Evolutionary conservation across 2,797 vertebrate species (phyloP).

Genomic region (Vipera ursinii): DNA sequence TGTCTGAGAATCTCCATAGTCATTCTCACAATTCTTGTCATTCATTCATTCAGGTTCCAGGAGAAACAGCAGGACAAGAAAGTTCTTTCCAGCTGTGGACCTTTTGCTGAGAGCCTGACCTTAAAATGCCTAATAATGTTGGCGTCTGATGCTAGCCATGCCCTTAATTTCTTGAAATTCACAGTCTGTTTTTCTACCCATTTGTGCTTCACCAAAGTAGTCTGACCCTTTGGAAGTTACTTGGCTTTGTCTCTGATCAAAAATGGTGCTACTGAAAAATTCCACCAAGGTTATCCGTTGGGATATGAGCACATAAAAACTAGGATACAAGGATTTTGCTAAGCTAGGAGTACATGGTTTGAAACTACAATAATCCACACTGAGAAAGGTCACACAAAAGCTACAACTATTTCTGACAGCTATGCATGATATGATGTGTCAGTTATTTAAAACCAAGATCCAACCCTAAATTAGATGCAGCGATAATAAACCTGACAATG

Average conservation of each 20-base stretch:
- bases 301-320: conserved; percentile 5
- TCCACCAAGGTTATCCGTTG: background rate
- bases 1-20: background rate
- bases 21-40: background rate
- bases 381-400: conserved; percentile 29
- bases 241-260: background rate
- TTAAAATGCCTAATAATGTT: background rate
- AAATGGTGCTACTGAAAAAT: background rate
- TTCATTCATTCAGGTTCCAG: background rate
- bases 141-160: background rate
- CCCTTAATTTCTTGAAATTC: background rate
- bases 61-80: background rate
- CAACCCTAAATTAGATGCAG: conserved; percentile 48
- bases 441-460: conserved; percentile 49
- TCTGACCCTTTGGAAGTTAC: background rate
- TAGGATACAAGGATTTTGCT: conserved; percentile 17
- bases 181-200: background rate
- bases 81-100: background rate
- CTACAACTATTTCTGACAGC: conserved; percentile 22
- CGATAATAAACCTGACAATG: conserved; percentile 48
- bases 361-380: conserved; percentile 19
- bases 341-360: conserved; percentile 3
- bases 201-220: background rate
- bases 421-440: background rate
- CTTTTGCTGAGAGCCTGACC: background rate